These are phyloP conservation scores for Tachina lurida DNA, from an alignment of 2,888 invertebrate species.

Conservation along the genomic window DNA sequence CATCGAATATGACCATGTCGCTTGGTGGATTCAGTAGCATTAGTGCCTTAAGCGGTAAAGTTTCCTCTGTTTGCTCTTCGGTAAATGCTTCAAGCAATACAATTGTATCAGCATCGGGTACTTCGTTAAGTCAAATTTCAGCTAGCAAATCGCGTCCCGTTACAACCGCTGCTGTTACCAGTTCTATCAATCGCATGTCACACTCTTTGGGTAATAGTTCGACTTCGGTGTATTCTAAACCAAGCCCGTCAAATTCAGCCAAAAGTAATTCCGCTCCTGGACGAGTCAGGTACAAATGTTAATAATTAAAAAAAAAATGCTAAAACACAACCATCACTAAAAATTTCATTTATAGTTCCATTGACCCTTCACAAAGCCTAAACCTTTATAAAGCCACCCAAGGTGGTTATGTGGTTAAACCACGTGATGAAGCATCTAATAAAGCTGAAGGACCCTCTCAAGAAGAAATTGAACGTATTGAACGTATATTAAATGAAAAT, in stretches of 20 bases:
- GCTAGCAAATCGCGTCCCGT: slow-evolving; percentile 78
- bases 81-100: slow-evolving; percentile 77
- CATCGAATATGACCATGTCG: slow-evolving; percentile 51
- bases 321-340: slow-evolving; percentile 58
- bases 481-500: slow-evolving; percentile 84
- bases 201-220: slow-evolving; percentile 83
- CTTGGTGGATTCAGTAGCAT: slow-evolving; percentile 53
- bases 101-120: slow-evolving; percentile 75
- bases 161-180: slow-evolving; percentile 77
- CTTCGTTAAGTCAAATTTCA: slow-evolving; percentile 76
- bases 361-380: slow-evolving; percentile 82
- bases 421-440: slow-evolving; percentile 87
- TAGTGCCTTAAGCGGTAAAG: slow-evolving; percentile 74
- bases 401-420: slow-evolving; percentile 86
- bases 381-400: slow-evolving; percentile 83
- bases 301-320: neutral
- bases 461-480: slow-evolving; percentile 85
- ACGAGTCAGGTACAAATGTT: slow-evolving; percentile 79
- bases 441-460: slow-evolving; percentile 86
- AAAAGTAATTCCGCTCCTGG: slow-evolving; percentile 83
- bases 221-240: slow-evolving; percentile 82
- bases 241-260: slow-evolving; percentile 83
- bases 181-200: slow-evolving; percentile 80
- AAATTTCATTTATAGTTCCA: slow-evolving; percentile 77
- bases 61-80: slow-evolving; percentile 59